Conservation (phyloP, 2,888 invertebrate genomes). For the Clunio marinus region DNA sequence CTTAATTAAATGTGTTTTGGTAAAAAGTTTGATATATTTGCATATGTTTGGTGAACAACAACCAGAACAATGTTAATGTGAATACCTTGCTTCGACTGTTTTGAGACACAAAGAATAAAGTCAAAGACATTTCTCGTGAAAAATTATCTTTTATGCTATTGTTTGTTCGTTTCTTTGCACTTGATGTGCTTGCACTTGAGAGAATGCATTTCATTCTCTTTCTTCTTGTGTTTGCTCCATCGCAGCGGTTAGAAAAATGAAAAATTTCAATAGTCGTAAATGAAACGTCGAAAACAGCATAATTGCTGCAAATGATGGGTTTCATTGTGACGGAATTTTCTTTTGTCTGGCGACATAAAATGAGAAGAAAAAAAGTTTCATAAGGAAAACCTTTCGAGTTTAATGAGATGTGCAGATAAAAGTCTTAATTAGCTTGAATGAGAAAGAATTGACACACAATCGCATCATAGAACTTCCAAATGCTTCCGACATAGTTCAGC, state of each 20-base stretch:
- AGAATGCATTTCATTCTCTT: conserved; percentile 4
- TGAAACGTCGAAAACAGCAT: conserved; percentile 12
- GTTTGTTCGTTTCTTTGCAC: not conserved
- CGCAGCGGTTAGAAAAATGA: conserved; percentile 4
- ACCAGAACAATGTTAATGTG: not conserved
- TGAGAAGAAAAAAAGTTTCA: not conserved
- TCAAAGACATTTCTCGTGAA: not conserved
- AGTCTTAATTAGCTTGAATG: not conserved
- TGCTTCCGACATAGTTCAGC: not conserved
- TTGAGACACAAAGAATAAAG: not conserved
- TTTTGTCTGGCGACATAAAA: not conserved
- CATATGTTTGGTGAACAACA: too few relatives aligned
- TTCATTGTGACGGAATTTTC: conserved; percentile 16
- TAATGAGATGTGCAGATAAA: conserved; percentile 22
- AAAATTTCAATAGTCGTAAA: conserved; percentile 19
- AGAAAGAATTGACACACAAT: conserved; percentile 5
- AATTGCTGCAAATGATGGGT: conserved; percentile 36
- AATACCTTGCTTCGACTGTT: not conserved
- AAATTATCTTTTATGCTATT: conserved; percentile 2
- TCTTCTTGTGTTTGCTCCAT: not conserved
- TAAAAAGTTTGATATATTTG: too few relatives aligned
- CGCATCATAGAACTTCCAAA: not conserved
- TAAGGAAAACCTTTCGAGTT: conserved; percentile 6
- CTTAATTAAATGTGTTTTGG: too few relatives aligned
- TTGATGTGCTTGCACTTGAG: conserved; percentile 2